Evolutionary conservation across 2,113 vertebrate genomes (phyloP), one percentile per base, ranked within the genome.

Genomic region (Cochlearius cochlearius): DNA sequence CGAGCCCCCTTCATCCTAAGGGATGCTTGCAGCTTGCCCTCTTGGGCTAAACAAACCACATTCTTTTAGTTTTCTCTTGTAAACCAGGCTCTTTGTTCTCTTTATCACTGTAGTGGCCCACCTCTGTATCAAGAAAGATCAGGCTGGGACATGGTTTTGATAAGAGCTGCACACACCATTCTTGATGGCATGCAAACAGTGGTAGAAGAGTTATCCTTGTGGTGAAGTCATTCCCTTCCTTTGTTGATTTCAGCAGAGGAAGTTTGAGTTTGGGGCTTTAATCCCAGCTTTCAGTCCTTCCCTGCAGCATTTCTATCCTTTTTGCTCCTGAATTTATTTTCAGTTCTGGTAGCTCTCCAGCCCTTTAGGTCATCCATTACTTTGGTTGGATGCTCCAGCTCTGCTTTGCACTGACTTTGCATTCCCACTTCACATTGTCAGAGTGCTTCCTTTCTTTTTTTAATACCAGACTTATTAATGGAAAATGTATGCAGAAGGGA

Each of bases 1-100:
- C 0, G 0, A 82, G 16, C 4, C 25, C 13, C 43, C 69, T 75
- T 52, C 52, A 64, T 47, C 5, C n/a, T 59, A 43, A 26, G 14
- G 2, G 19, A 79, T 55, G 26, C 47, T 59, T 86, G 52, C 66
- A 90, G 14, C 23, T 78, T 63, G 38, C 32, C 26, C 49, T 86
- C 39, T 67, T 36, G 50, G 25, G 15, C 49, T 64, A 72, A 83
- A 88, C 10, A 53, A 67, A 41, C 15, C 41, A 38, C 43, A 66
- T 66, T 79, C 11, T 34, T 91, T 38, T 38, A 27, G 15, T 30
- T 50, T 72, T 59, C 66, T 47, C 80, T 47, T 52, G 27, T 52
- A 72, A 56, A 92, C 64, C 2, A 19, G 60, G 59, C 79, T 49
- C 52, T 85, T 78, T 2, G 1, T 45, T 79, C 62, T 58, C 53